These are phyloP conservation scores for Manduca sexta DNA, from an alignment of 1,140 invertebrate species.

Conservation along the genomic window DNA sequence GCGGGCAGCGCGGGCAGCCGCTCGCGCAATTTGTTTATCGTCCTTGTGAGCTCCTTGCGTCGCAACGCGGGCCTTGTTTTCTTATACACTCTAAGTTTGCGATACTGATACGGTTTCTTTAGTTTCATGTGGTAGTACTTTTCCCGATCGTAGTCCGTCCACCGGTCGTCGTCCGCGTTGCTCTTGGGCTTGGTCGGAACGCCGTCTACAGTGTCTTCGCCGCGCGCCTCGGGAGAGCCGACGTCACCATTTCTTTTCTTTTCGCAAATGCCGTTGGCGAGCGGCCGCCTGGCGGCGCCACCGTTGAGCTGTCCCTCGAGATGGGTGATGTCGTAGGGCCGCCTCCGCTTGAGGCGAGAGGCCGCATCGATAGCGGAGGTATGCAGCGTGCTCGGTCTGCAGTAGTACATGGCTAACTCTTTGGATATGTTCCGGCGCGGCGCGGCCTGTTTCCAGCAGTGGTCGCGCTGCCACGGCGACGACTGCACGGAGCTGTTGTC, in stretches of 20 bases:
- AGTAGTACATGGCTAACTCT: conserved; percentile 83
- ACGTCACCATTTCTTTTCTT: conserved; percentile 48
- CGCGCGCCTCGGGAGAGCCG: conserved; percentile 28
- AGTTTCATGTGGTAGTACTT: conserved; percentile 68
- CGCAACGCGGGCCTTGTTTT: conserved; percentile 52
- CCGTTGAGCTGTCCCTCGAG: conserved; percentile 37
- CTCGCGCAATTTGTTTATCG: conserved; percentile 69
- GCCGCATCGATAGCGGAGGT: conserved; percentile 57
- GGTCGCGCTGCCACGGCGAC: conserved; percentile 90
- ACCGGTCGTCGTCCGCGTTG: conserved; percentile 38
- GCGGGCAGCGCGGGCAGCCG: conserved; percentile 57
- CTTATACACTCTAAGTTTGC: conserved; percentile 67
- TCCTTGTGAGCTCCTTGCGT: conserved; percentile 52
- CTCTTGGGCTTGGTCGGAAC: conserved; percentile 28
- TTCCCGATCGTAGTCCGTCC: conserved; percentile 56
- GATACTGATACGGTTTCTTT: conserved; percentile 69
- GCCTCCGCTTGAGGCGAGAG: conserved; percentile 73
- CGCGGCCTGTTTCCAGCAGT: conserved; percentile 87
- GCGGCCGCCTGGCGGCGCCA: conserved; percentile 64
- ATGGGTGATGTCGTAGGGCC: conserved; percentile 62
- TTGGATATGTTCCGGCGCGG: conserved; percentile 82
- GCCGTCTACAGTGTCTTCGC: conserved; percentile 54
- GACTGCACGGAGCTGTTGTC: conserved; percentile 91
- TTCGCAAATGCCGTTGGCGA: conserved; percentile 48
- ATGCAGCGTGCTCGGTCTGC: conserved; percentile 73